Conservation (phyloP, 2,113 vertebrate species). For the Ciconia maguari region DNA sequence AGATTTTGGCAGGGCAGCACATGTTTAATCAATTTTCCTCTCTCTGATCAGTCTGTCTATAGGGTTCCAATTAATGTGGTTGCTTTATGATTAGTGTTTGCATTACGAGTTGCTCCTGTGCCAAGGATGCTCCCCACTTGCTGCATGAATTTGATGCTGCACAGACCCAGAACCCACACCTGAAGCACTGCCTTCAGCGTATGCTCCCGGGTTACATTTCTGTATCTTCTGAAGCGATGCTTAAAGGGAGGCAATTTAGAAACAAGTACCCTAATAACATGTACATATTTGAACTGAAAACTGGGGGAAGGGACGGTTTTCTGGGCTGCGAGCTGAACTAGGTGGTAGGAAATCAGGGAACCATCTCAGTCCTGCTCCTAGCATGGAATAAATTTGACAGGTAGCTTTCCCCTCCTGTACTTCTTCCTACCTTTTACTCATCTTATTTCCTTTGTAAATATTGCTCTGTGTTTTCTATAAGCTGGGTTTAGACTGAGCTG, state of each 20-base stretch:
- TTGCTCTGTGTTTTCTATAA: background rate
- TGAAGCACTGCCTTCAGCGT: background rate
- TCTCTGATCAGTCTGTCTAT: background rate
- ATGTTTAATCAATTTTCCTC: background rate
- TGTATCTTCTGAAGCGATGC: background rate
- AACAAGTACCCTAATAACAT: rapidly evolving
- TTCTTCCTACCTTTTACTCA: background rate
- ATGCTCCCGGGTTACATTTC: background rate
- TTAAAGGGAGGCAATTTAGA: background rate
- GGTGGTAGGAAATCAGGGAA: background rate
- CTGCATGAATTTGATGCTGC: background rate
- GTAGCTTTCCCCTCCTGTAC: background rate
- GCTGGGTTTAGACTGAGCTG: background rate
- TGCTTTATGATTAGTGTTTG: background rate
- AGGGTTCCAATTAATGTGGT: background rate
- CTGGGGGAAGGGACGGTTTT: background rate
- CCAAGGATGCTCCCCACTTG: background rate
- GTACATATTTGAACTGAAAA: background rate
- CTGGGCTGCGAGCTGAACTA: background rate
- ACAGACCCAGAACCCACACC: background rate
- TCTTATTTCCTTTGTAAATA: background rate
- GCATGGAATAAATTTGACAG: background rate
- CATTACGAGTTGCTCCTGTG: background rate
- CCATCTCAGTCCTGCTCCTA: background rate
- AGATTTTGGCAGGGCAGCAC: background rate